Evolutionary conservation across 2,888 invertebrate genomes (phyloP).

Genomic region (Monopis laevigella): DNA sequence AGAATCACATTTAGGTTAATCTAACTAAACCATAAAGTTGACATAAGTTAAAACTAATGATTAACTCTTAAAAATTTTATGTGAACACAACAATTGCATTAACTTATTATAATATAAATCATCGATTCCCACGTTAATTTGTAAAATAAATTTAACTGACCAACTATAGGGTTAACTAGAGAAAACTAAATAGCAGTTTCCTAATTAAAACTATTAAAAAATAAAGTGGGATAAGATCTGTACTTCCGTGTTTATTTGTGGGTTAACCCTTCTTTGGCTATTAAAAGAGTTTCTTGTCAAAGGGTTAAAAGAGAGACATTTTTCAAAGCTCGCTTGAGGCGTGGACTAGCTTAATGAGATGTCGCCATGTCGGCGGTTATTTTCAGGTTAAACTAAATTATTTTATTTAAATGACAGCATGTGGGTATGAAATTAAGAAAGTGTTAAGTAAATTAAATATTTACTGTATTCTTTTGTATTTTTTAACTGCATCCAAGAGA

Average conservation of each 20-base stretch:
- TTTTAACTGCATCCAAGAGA: no score
- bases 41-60: no score
- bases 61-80: no score
- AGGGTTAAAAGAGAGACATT: slow-evolving; percentile 65
- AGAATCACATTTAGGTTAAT: no score
- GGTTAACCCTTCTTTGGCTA: slow-evolving; percentile 61
- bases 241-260: slow-evolving; percentile 64
- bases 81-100: slow-evolving; percentile 6
- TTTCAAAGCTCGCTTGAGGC: slow-evolving; percentile 49
- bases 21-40: no score
- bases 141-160: slow-evolving; percentile 22
- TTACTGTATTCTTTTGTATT: no score
- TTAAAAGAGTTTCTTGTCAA: slow-evolving; percentile 43
- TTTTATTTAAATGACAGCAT: no score
- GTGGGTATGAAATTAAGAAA: no score
- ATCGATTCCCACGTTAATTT: slow-evolving; percentile 53
- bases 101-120: slow-evolving; percentile 19
- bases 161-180: no score
- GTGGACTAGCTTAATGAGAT: slow-evolving; percentile 62
- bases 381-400: slow-evolving; percentile 36
- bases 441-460: no score
- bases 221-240: slow-evolving; percentile 34
- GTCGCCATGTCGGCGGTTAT: slow-evolving; percentile 50
- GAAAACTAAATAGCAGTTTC: slow-evolving; percentile 57
- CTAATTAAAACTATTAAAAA: slow-evolving; percentile 66